phyloP scores from a whole-genome alignment of 2,888 invertebrate species.

The Himalopsyche tibetana region DNA sequence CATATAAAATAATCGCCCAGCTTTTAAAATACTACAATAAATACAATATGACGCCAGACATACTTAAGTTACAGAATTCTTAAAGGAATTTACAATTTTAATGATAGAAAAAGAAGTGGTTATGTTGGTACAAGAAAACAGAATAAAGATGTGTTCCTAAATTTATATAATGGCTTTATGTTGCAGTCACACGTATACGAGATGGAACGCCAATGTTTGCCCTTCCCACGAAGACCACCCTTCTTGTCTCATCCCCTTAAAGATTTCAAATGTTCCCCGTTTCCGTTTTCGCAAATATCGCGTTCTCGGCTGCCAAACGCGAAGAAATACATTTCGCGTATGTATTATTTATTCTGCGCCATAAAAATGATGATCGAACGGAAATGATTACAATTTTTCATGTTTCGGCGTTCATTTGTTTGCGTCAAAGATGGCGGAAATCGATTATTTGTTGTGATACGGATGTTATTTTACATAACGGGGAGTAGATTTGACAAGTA shows the following conservation, averaged over 20 bases:
- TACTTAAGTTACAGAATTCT: too few species aligned
- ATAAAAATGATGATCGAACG: slow-evolving; percentile 45
- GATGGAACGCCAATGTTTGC: slow-evolving; percentile 6
- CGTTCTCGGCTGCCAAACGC: slow-evolving; percentile 38
- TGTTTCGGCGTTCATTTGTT: slow-evolving; percentile 52
- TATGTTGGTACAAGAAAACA: too few species aligned
- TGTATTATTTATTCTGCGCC: slow-evolving; percentile 42
- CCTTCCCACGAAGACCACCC: neutral
- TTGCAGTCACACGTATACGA: too few species aligned
- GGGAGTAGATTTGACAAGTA: neutral
- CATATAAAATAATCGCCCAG: too few species aligned
- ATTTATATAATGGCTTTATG: too few species aligned
- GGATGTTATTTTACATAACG: slow-evolving; percentile 27
- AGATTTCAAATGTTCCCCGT: slow-evolving; percentile 37
- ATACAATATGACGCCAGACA: too few species aligned
- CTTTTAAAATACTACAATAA: too few species aligned
- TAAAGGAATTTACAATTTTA: too few species aligned
- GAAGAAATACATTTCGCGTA: slow-evolving; percentile 38
- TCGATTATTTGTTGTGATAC: slow-evolving; percentile 42
- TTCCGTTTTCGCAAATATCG: slow-evolving; percentile 43
- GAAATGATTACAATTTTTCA: slow-evolving; percentile 55
- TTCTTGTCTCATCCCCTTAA: neutral
- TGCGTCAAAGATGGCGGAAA: slow-evolving; percentile 48
- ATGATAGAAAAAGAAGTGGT: too few species aligned
- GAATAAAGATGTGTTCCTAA: too few species aligned